Percentiles rank a stretch among this genome's conserved stretches.
Conservation (phyloP, 2,888 invertebrate genomes). For the Saturnia pavonia region DNA sequence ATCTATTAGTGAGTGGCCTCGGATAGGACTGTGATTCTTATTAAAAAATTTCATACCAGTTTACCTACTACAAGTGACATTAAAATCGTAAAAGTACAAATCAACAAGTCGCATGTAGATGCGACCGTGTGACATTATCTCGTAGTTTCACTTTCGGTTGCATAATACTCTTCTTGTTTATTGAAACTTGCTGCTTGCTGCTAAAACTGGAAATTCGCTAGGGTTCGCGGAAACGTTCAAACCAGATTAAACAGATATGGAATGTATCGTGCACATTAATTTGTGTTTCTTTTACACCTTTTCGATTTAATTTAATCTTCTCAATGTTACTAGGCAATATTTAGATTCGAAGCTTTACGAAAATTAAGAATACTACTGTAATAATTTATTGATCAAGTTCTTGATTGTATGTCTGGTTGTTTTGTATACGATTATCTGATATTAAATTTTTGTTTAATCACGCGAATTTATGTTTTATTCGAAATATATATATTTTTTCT, state of each 20-base stretch:
- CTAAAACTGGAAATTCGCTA: neutral
- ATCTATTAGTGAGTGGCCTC: neutral
- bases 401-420: too few relatives aligned
- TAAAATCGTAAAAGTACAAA: neutral
- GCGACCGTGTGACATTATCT: conserved; percentile 14
- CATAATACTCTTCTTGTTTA: conserved; percentile 31
- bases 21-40: neutral
- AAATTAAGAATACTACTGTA: too few relatives aligned
- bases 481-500: too few relatives aligned
- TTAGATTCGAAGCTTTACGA: neutral
- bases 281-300: neutral
- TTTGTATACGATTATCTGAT: too few relatives aligned
- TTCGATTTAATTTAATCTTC: neutral
- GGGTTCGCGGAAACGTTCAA: neutral
- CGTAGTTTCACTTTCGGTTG: conserved; percentile 37
- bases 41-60: neutral
- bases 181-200: neutral
- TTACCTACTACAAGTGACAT: conserved; percentile 2
- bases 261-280: neutral
- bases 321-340: too few relatives aligned
- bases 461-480: too few relatives aligned
- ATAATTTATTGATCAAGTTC: too few relatives aligned
- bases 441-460: too few relatives aligned
- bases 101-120: neutral
- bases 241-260: neutral